phyloP scores from a whole-genome alignment of 2,797 vertebrate species.

The Myotis vivesi region DNA sequence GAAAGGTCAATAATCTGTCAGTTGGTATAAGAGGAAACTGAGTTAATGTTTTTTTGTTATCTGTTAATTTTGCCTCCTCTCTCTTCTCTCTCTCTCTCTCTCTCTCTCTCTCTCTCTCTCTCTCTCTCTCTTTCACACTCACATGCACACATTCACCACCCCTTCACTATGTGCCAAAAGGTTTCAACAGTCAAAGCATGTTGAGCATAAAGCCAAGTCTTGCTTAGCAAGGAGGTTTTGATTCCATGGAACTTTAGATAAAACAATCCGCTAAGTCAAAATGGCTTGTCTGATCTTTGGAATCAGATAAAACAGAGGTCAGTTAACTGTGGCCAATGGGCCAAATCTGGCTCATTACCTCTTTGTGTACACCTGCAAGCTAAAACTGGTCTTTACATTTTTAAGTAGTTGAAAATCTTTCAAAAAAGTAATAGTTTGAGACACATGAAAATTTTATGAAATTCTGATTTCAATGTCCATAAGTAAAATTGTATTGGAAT shows the following conservation, averaged over 20 bases:
- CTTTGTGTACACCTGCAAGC: background rate
- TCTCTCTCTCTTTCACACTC: background rate
- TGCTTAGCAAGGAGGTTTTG: slow-evolving; percentile 32
- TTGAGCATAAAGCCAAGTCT: slow-evolving; percentile 49
- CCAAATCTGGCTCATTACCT: background rate
- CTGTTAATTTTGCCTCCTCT: background rate
- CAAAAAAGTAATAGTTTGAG: background rate
- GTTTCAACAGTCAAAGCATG: background rate
- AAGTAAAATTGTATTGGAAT: background rate
- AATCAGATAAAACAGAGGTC: slow-evolving; percentile 19
- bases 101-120: too few species aligned
- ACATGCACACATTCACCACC: background rate
- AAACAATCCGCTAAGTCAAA: slow-evolving; percentile 50
- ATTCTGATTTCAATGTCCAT: background rate
- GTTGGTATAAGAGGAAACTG: slow-evolving; percentile 16
- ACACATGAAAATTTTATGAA: background rate
- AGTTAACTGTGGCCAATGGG: background rate
- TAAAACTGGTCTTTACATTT: background rate
- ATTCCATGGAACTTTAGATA: slow-evolving; percentile 32
- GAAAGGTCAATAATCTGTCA: slow-evolving; percentile 9
- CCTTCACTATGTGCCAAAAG: background rate
- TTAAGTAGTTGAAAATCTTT: background rate
- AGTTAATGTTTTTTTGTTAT: background rate
- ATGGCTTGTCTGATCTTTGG: slow-evolving; percentile 36
- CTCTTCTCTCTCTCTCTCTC: background rate